Percentiles rank a stretch among this genome's conserved stretches.
Evolutionary conservation across 2,888 invertebrate genomes (phyloP).

Genomic region (Arctia plantaginis): DNA sequence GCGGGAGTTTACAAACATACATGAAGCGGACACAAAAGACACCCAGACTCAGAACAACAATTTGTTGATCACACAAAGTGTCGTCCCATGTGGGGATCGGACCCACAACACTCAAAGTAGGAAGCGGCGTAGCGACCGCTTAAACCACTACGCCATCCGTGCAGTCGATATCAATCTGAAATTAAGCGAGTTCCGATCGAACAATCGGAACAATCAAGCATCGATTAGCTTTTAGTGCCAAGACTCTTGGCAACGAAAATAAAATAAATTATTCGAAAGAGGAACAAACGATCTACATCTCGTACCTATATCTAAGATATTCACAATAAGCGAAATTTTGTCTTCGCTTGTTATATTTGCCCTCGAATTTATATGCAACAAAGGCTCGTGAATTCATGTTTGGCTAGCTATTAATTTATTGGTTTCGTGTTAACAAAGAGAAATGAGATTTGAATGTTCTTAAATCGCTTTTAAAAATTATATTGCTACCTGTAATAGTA

Average conservation of each 20-base stretch:
- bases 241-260: slow-evolving; percentile 34
- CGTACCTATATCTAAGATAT: slow-evolving; percentile 39
- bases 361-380: slow-evolving; percentile 33
- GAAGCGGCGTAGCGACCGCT: no score
- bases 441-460: neutral
- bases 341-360: slow-evolving; percentile 28
- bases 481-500: neutral
- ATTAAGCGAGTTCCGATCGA: slow-evolving; percentile 22
- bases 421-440: neutral
- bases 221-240: slow-evolving; percentile 26
- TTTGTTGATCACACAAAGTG: no score
- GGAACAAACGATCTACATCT: slow-evolving; percentile 30
- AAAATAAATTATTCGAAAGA: slow-evolving; percentile 27
- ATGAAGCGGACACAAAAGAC: no score
- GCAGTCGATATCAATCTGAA: no score
- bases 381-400: slow-evolving; percentile 22
- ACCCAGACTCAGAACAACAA: no score
- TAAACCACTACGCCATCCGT: no score
- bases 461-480: neutral
- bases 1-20: no score
- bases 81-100: no score
- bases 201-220: slow-evolving; percentile 36
- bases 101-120: no score
- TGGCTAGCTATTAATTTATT: neutral
- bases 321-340: slow-evolving; percentile 22